phyloP scores from a whole-genome alignment of 2,797 vertebrate genomes.

The Buceros bicornis region DNA sequence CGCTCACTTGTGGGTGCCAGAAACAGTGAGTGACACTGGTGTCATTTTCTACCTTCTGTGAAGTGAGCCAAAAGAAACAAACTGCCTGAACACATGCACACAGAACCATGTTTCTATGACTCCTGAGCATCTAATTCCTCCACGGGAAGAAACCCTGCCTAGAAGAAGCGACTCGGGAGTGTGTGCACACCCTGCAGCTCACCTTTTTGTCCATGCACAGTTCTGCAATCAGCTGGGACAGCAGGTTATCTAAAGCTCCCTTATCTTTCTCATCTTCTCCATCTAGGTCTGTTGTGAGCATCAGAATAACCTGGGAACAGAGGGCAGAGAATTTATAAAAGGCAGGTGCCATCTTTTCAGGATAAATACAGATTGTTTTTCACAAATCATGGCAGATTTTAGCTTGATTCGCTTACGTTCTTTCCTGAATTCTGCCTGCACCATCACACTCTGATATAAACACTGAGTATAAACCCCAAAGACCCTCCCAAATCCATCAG shows the following conservation, averaged over 20 bases:
- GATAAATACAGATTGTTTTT: not conserved
- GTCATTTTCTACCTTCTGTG: not conserved
- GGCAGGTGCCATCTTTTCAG: not conserved
- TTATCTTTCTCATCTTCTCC: conserved; percentile 99
- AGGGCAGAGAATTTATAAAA: not conserved
- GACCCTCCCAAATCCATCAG: not conserved
- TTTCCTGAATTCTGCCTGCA: not conserved
- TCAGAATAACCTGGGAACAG: conserved; percentile 88
- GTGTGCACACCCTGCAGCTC: not conserved
- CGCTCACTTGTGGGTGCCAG: not conserved
- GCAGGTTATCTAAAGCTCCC: conserved; percentile 94
- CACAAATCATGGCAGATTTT: not conserved
- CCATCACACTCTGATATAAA: not conserved
- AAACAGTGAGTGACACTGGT: not conserved
- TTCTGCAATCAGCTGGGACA: conserved; percentile 94
- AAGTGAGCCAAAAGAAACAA: not conserved
- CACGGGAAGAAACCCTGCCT: not conserved
- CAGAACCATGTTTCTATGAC: not conserved
- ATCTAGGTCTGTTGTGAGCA: conserved; percentile 97
- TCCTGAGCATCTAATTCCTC: not conserved
- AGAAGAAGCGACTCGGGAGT: not conserved
- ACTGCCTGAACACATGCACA: not conserved
- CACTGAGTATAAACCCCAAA: not conserved
- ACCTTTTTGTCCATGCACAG: conserved; percentile 98
- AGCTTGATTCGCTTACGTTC: not conserved